Base-by-base conservation (phyloP, 2,888 invertebrate genomes). In the Ctenicera cuprea region DNA sequence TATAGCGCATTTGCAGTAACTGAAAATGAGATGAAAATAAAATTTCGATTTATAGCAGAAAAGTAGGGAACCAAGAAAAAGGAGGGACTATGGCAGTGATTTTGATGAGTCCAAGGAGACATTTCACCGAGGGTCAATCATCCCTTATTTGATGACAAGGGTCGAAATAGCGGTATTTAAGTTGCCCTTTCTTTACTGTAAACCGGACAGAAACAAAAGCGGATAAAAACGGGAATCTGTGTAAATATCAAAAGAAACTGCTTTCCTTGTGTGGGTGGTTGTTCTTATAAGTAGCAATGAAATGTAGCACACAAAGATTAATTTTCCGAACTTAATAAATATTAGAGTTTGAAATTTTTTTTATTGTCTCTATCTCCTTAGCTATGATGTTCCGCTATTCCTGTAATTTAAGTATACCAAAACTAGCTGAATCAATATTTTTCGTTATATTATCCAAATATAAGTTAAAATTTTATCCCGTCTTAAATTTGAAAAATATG, bases 121-220 rank as follows among this genome's bases (percentile, higher is more conserved):
- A 78, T 75, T 80, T 74, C 76, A 73, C 77, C 72, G 76, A 82
- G 82, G 83, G 83, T 83, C 84, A 82, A 82, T 83, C 83, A 81
- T 83, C 82, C 82, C 81, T 81, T 80, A 80, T 80, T 82, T 80
- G 81, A 78, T 78, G 81, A 82, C 80, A 81, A 81, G 80, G 80
- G 79, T 80, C 75, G 74, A 52, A 70, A 77, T 66, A 71, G 74
- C 70, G 68, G 76, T 77, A 76, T 77, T 79, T 79, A 79, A 77
- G 77, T 72, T 74, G 61, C 75, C 73, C 71, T 64, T 71, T 70
- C 61, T 68, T 52, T 73, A 54, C 54, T 73, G 33, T 66, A 70
- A 74, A 73, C 59, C 41, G 63, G 59, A 73, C 41, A 52, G 45
- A 68, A 73, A 67, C 72, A 65, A 73, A 38, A 57, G 37, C 38